These are phyloP conservation scores for Natrix natrix DNA, from an alignment of 2,797 vertebrate genomes.

Conservation along the genomic window DNA sequence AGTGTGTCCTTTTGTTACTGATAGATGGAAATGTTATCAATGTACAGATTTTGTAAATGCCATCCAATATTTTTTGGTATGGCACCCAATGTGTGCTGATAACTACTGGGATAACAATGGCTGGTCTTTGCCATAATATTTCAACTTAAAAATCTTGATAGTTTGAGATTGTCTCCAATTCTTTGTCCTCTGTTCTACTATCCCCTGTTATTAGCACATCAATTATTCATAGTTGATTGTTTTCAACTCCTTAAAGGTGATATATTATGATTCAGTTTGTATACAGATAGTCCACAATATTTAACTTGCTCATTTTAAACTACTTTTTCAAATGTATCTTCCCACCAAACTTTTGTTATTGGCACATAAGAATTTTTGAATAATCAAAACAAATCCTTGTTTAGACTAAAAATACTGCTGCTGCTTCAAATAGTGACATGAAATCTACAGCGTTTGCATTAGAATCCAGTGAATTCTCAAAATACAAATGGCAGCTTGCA, in stretches of 20 bases:
- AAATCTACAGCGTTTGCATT: conserved; percentile 30
- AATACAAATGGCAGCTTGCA: conserved; percentile 6
- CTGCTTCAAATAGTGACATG: conserved; percentile 22
- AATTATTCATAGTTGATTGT: neutral
- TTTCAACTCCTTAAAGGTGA: neutral
- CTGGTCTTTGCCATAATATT: neutral
- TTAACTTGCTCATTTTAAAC: neutral
- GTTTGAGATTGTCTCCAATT: neutral
- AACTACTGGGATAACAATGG: neutral
- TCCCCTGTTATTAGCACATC: neutral
- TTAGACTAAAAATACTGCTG: conserved; percentile 19
- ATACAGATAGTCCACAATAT: neutral
- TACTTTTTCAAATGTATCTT: neutral
- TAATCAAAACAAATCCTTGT: conserved; percentile 6
- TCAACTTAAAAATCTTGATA: neutral
- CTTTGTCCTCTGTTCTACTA: neutral
- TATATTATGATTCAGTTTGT: neutral
- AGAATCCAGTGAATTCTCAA: conserved; percentile 15
- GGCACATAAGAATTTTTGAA: neutral
- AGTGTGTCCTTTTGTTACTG: neutral
- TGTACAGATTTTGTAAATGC: neutral
- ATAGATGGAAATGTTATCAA: neutral
- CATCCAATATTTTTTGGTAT: neutral
- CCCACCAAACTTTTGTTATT: neutral
- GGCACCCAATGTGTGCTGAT: neutral